Conservation (phyloP, 2,888 invertebrate genomes). For the Danaus chrysippus region DNA sequence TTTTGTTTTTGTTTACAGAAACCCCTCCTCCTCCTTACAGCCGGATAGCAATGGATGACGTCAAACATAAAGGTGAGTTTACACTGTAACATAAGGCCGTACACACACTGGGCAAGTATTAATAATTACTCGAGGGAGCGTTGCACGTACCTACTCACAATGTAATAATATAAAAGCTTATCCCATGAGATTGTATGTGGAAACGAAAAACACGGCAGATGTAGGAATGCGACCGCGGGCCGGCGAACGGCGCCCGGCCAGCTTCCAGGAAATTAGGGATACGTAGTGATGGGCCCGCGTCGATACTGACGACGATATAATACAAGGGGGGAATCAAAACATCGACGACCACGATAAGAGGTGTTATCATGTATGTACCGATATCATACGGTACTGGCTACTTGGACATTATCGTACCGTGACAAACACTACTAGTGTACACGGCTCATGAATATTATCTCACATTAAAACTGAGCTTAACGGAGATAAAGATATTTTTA, state of each 20-base stretch:
- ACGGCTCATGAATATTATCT: constrained; percentile 24
- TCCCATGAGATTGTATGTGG: constrained; percentile 31
- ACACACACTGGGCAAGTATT: too few relatives aligned
- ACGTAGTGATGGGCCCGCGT: constrained; percentile 45
- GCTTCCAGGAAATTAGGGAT: constrained; percentile 76
- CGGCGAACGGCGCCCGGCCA: constrained; percentile 73
- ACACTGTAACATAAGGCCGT: not conserved
- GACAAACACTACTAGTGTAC: constrained; percentile 38
- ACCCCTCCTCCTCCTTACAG: constrained; percentile 91
- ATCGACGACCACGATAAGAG: not conserved
- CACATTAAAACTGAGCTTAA: constrained; percentile 25
- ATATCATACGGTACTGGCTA: not conserved
- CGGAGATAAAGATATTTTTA: constrained; percentile 34
- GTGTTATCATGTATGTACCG: not conserved
- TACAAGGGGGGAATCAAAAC: not conserved
- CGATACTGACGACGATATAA: constrained; percentile 17
- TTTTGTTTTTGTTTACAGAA: constrained; percentile 77
- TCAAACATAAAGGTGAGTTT: constrained; percentile 88
- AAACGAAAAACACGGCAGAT: constrained; percentile 43
- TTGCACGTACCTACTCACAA: too few relatives aligned
- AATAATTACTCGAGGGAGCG: too few relatives aligned
- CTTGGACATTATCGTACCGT: constrained; percentile 3
- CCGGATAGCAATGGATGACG: constrained; percentile 84
- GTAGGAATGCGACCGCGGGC: constrained; percentile 72
- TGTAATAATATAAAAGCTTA: constrained; percentile 1